A percentile compares a stretch with the other conserved stretches of the same genome.
Conservation (phyloP, 2,797 vertebrate species). For the Astyanax mexicanus region DNA sequence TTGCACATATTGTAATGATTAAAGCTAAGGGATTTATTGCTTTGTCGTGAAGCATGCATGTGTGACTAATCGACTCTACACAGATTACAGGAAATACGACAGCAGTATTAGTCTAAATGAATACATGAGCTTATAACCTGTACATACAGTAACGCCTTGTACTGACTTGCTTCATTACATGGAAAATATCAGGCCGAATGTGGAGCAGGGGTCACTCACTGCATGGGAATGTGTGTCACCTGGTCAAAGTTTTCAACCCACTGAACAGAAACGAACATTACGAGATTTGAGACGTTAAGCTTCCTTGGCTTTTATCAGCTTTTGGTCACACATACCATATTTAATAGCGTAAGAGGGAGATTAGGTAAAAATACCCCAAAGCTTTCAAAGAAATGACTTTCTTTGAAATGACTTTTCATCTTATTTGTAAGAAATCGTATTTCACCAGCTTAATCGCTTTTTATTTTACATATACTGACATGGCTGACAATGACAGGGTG, state of each 20-base stretch:
- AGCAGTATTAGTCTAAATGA: slow-evolving; percentile 2
- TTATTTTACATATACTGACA: too few species aligned
- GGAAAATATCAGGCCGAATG: background rate
- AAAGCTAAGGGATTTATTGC: background rate
- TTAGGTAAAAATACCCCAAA: background rate
- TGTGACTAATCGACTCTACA: background rate
- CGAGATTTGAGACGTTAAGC: background rate
- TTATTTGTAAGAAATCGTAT: too few species aligned
- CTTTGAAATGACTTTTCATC: too few species aligned
- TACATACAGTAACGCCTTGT: background rate
- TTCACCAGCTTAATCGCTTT: too few species aligned
- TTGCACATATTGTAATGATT: background rate
- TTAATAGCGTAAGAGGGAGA: slow-evolving; percentile 20
- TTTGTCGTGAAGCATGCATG: background rate
- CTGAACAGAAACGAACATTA: background rate
- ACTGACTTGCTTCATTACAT: slow-evolving; percentile 1
- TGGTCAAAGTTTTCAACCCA: slow-evolving; percentile 3
- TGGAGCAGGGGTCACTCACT: slow-evolving; percentile 4
- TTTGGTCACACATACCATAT: slow-evolving; percentile 23
- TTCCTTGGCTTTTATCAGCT: slow-evolving; percentile 6
- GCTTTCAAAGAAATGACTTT: too few species aligned
- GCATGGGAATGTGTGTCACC: background rate
- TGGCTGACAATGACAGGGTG: too few species aligned
- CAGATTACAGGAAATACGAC: background rate
- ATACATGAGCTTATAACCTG: background rate